These are phyloP conservation scores for Manis crassicaudata DNA, from an alignment of 2,797 vertebrate species.

Conservation along the genomic window DNA sequence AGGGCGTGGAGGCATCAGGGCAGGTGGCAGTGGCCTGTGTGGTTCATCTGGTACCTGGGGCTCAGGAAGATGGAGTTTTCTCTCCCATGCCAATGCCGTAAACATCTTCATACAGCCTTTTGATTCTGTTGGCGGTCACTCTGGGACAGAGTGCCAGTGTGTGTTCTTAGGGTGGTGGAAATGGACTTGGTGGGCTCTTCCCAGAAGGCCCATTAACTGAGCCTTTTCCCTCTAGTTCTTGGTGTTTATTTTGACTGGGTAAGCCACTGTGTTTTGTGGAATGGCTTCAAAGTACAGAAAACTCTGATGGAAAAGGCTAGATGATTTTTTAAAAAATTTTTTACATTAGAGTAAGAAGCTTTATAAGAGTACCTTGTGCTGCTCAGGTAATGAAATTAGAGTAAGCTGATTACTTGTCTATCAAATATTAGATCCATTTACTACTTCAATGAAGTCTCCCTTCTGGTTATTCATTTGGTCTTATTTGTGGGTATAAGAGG, in stretches of 20 bases:
- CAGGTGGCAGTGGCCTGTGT: rapidly evolving
- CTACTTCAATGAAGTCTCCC: neutral
- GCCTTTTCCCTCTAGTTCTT: neutral
- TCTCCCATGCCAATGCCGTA: neutral
- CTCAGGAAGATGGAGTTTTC: neutral
- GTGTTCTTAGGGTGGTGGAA: neutral
- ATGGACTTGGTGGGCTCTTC: neutral
- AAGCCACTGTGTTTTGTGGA: neutral
- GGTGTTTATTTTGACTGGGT: constrained; percentile 34
- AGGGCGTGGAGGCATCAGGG: rapidly evolving
- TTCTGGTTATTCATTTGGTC: neutral
- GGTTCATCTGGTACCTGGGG: rapidly evolving
- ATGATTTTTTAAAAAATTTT: neutral
- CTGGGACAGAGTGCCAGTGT: neutral
- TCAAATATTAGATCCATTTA: neutral
- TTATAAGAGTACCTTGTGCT: neutral
- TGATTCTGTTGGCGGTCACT: neutral
- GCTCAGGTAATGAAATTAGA: neutral
- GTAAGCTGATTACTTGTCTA: neutral
- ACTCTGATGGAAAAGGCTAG: neutral
- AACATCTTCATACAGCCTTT: neutral
- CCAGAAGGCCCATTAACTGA: neutral
- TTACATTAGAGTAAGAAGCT: neutral
- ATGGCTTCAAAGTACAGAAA: constrained; percentile 27
- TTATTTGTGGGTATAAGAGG: neutral